Base-by-base conservation (phyloP, 2,888 invertebrate genomes). In the Eilema sororculum region DNA sequence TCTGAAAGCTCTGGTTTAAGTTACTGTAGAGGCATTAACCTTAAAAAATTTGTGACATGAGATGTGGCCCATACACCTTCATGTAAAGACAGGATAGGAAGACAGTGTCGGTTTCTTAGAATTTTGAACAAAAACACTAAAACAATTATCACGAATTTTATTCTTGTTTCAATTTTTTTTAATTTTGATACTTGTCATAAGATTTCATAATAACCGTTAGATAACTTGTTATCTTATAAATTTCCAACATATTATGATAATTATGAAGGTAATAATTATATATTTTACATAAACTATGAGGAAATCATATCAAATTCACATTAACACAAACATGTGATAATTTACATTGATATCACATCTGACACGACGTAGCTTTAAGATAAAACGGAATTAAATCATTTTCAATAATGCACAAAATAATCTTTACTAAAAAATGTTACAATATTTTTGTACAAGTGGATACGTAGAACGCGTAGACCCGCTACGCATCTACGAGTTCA, bases 161-260 rank as follows among this genome's bases (percentile, higher is more conserved):
- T 91, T 93, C 90, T 90, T 89, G 28, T 28, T 33, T 33, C n/a
- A n/a, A n/a, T 90, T 87, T 91, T 60, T 89, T 89, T 84, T 85
- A 90, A 87, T 85, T 87, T 89, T 91, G 90, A 92, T 94, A 93
- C 90, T 92, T 90, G 88, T 94, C 94, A 95, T 94, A 95, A 94
- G 95, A 94, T 93, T 93, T 88, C 87, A 85, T 93, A 92, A 87
- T 93, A 94, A 94, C 90, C 89, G 91, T 94, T 90, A 93, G 89
- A 91, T 91, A 93, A 93, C 87, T 86, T 90, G 84, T 90, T 90
- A 88, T 87, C 86, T 87, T 86, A 91, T 88, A 90, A 90, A 91
- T 79, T 84, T 83, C 79, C 86, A 91, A 91, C 89, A 87, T 84
- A 87, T 84, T 87, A 86, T 79, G 77, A 84, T 88, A 86, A 86